Evolutionary conservation across 2,113 vertebrate species (phyloP).

Genomic region (Columba janthina): DNA sequence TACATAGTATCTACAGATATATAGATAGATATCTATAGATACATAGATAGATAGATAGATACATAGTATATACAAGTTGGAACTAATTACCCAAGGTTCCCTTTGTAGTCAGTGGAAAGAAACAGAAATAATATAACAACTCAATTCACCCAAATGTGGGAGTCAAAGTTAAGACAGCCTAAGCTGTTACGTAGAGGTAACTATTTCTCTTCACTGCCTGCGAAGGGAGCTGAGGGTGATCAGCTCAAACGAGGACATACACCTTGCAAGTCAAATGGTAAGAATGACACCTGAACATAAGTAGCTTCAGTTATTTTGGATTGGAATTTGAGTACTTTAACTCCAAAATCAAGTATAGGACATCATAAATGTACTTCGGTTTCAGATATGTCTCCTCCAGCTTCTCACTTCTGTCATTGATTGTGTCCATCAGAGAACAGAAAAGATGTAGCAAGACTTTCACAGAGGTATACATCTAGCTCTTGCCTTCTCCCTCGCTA

Average conservation of each 20-base stretch:
- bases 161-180: background rate
- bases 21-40: too few relatives aligned
- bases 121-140: background rate
- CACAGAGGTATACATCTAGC: rapidly evolving
- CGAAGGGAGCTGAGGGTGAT: background rate
- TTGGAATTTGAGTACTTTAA: background rate
- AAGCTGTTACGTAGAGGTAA: background rate
- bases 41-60: too few relatives aligned
- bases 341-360: background rate
- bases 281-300: background rate
- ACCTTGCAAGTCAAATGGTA: background rate
- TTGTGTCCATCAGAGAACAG: background rate
- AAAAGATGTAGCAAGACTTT: background rate
- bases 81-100: background rate
- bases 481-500: rapidly evolving
- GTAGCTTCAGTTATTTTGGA: background rate
- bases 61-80: background rate
- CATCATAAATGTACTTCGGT: background rate
- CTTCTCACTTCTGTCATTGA: background rate
- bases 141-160: background rate
- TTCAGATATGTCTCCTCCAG: background rate
- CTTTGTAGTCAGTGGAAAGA: background rate
- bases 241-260: too few relatives aligned
- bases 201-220: background rate
- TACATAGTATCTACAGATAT: too few relatives aligned